phyloP scores from a whole-genome alignment of 2,888 invertebrate species.

The Cryptops parisi region DNA sequence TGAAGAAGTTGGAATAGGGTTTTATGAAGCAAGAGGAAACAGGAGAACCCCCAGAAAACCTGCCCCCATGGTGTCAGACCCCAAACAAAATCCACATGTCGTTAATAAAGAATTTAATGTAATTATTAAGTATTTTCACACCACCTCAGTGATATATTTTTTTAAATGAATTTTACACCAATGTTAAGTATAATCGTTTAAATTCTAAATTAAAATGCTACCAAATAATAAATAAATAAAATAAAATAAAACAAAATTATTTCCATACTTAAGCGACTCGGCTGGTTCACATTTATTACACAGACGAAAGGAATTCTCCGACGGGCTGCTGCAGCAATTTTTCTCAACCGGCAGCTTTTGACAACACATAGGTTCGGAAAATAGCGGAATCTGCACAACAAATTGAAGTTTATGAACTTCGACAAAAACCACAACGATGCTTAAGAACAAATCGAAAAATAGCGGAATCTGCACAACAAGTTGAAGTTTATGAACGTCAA shows the following conservation, averaged over 20 bases:
- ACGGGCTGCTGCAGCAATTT: not conserved
- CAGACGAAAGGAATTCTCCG: constrained; percentile 1
- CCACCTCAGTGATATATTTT: not conserved
- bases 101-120: too few relatives aligned
- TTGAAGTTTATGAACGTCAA: not conserved
- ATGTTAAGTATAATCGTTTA: not conserved
- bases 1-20: too few relatives aligned
- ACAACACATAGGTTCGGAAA: not conserved
- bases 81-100: too few relatives aligned
- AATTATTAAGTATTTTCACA: too few relatives aligned
- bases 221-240: too few relatives aligned
- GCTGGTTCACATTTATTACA: too few relatives aligned
- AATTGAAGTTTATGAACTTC: not conserved
- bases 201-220: not conserved
- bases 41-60: too few relatives aligned
- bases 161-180: not conserved
- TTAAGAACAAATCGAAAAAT: too few relatives aligned
- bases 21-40: too few relatives aligned
- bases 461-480: not conserved
- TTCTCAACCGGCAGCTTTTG: not conserved
- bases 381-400: not conserved
- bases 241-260: too few relatives aligned
- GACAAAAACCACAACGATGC: not conserved
- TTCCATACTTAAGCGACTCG: too few relatives aligned
- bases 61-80: too few relatives aligned